Evolutionary conservation across 2,888 invertebrate genomes (phyloP).

Genomic region (Zaprionus lineosus): DNA sequence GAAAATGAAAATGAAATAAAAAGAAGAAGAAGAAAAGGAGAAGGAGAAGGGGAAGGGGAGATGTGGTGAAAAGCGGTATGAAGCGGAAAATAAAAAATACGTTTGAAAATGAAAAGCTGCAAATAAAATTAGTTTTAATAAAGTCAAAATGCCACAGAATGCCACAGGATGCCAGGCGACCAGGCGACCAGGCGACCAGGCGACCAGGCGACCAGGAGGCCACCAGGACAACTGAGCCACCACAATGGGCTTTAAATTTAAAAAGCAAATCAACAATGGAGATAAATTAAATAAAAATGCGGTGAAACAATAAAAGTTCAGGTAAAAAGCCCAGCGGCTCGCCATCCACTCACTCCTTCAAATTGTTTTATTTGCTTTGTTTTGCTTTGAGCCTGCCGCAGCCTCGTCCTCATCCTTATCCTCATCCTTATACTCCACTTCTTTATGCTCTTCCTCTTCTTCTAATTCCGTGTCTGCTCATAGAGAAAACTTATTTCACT

Average conservation of each 20-base stretch:
- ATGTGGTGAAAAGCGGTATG: too few relatives aligned
- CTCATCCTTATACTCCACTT: too few relatives aligned
- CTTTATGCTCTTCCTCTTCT: too few relatives aligned
- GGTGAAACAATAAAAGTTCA: constrained; percentile 7
- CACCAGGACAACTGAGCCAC: constrained; percentile 4
- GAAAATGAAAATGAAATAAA: constrained; percentile 16
- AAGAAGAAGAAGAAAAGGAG: not conserved
- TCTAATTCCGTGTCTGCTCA: too few relatives aligned
- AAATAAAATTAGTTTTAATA: constrained; percentile 70
- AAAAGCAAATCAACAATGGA: constrained; percentile 51
- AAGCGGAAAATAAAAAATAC: constrained; percentile 12
- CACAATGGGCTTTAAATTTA: constrained; percentile 51
- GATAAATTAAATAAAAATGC: constrained; percentile 42
- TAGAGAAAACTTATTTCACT: too few relatives aligned
- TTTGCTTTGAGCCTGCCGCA: too few relatives aligned
- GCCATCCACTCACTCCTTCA: too few relatives aligned
- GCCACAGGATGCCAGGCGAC: constrained; percentile 4
- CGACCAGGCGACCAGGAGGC: not conserved
- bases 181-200: not conserved
- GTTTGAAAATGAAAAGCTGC: constrained; percentile 45
- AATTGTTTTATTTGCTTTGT: too few relatives aligned
- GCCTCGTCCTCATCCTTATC: too few relatives aligned
- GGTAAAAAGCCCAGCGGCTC: too few relatives aligned
- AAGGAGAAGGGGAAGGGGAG: too few relatives aligned
- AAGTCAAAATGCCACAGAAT: constrained; percentile 66